Conservation (phyloP, 2,797 vertebrate species). For the Podarcis lilfordi region DNA sequence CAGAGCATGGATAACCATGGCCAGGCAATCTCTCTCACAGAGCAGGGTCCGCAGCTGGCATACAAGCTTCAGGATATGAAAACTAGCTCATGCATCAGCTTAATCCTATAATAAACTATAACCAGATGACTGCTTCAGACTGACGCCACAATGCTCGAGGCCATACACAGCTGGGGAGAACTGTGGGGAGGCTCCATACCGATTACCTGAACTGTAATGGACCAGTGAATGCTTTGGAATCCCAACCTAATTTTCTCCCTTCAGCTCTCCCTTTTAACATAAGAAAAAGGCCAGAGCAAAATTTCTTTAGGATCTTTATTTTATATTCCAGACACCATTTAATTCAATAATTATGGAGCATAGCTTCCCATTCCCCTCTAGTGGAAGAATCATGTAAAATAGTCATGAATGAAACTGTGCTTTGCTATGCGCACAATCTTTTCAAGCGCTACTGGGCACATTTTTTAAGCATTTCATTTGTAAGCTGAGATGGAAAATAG, state of each 20-base stretch:
- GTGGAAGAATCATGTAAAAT: background rate
- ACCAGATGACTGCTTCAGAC: background rate
- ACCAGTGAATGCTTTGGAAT: background rate
- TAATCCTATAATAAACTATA: background rate
- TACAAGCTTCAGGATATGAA: background rate
- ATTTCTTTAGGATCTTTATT: background rate
- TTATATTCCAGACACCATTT: background rate
- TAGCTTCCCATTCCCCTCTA: background rate
- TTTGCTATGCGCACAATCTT: background rate
- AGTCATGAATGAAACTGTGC: background rate
- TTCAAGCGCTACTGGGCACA: background rate
- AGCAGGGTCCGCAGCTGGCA: background rate
- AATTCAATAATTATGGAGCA: background rate
- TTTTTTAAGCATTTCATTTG: background rate
- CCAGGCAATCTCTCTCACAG: background rate
- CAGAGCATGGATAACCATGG: background rate
- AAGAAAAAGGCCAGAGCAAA: background rate
- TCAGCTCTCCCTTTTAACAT: background rate
- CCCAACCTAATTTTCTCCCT: background rate
- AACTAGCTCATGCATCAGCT: background rate
- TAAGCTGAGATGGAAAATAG: background rate
- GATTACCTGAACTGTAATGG: background rate
- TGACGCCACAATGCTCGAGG: background rate
- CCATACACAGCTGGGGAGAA: background rate
- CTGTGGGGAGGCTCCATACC: background rate